Evolutionary conservation across 2,113 vertebrate genomes (phyloP).

Genomic region (Oxygymnocypris stewartii): DNA sequence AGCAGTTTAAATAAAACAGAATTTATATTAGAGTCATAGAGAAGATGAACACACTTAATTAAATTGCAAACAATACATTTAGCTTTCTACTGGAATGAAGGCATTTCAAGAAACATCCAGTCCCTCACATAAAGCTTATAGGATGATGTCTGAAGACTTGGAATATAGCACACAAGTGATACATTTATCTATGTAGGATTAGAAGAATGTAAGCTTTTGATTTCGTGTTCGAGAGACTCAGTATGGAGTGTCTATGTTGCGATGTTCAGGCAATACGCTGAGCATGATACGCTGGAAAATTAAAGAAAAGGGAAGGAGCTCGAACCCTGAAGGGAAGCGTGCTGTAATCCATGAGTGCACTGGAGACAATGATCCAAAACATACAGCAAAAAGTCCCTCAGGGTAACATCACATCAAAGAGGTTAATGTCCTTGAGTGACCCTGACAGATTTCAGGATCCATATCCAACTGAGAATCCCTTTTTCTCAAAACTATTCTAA

Average conservation of each 20-base stretch:
- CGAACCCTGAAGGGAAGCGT: neutral
- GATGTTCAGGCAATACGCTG: too few relatives aligned
- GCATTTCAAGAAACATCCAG: neutral
- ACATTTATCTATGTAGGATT: neutral
- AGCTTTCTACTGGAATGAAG: neutral
- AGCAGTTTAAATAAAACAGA: too few relatives aligned
- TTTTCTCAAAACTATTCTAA: neutral
- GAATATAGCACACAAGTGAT: neutral
- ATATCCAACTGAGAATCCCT: neutral
- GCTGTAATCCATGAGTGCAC: neutral
- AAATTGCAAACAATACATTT: neutral
- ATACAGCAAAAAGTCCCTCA: neutral
- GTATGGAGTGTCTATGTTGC: too few relatives aligned
- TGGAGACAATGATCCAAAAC: slow-evolving; percentile 7
- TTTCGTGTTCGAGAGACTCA: too few relatives aligned
- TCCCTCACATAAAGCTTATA: neutral
- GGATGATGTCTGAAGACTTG: neutral
- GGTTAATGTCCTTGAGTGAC: slow-evolving; percentile 7
- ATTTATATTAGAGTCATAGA: neutral
- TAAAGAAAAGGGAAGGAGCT: neutral
- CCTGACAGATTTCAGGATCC: neutral
- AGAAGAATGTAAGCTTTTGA: too few relatives aligned
- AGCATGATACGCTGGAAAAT: neutral
- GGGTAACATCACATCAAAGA: neutral
- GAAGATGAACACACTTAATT: neutral